These are phyloP conservation scores for Aphidius gifuensis DNA, from an alignment of 1,140 invertebrate genomes.

Conservation along the genomic window DNA sequence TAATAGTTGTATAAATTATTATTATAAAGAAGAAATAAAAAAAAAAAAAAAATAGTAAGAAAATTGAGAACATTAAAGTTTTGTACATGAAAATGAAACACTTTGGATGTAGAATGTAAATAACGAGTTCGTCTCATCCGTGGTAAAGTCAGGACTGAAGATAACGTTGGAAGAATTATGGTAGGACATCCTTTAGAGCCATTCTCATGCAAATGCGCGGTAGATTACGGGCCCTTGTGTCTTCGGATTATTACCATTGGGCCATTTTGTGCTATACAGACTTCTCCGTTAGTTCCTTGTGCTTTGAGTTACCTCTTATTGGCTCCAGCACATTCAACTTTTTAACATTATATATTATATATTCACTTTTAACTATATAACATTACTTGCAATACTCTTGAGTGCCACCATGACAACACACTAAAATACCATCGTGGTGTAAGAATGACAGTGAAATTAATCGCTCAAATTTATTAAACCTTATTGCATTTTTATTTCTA, in stretches of 20 bases:
- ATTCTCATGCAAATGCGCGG: slow-evolving; percentile 49
- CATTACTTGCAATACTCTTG: no score
- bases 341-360: neutral
- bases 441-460: slow-evolving; percentile 29
- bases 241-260: slow-evolving; percentile 47
- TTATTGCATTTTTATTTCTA: slow-evolving; percentile 13
- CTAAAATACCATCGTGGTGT: slow-evolving; percentile 25
- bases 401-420: neutral
- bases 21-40: neutral
- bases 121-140: slow-evolving; percentile 40
- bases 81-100: slow-evolving; percentile 3
- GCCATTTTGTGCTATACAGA: slow-evolving; percentile 9
- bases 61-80: slow-evolving; percentile 1
- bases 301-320: slow-evolving; percentile 23
- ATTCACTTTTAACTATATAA: slow-evolving; percentile 4
- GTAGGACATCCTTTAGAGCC: slow-evolving; percentile 45
- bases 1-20: neutral
- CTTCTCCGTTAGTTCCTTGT: slow-evolving; percentile 4
- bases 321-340: slow-evolving; percentile 18
- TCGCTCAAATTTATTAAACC: slow-evolving; percentile 27
- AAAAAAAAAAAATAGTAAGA: neutral
- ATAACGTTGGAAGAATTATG: slow-evolving; percentile 48
- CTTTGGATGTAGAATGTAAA: slow-evolving; percentile 31
- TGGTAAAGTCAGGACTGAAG: slow-evolving; percentile 29
- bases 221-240: slow-evolving; percentile 47